Conservation (phyloP, 2,113 vertebrate genomes). For the Oreochromis niloticus region DNA sequence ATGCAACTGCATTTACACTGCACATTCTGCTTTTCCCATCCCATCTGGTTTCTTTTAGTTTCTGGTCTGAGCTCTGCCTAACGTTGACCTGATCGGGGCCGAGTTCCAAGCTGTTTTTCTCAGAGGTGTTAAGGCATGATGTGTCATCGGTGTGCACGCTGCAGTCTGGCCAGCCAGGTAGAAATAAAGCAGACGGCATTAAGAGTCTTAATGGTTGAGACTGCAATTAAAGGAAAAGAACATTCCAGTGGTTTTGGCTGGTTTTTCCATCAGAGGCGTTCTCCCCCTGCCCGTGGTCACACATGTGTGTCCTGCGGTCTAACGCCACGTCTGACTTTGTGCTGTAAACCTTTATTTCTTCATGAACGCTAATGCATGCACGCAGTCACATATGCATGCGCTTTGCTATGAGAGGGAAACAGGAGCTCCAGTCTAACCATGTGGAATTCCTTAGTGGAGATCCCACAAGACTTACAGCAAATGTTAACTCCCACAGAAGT, state of each 20-base stretch:
- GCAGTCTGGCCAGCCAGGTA: background rate
- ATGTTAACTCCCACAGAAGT: background rate
- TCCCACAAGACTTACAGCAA: slow-evolving; percentile 32
- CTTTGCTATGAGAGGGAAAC: slow-evolving; percentile 21
- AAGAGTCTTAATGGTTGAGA: slow-evolving; percentile 17
- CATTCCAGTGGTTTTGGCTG: slow-evolving; percentile 34
- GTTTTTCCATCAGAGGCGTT: slow-evolving; percentile 23
- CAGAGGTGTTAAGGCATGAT: slow-evolving; percentile 35
- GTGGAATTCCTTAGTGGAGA: slow-evolving; percentile 28
- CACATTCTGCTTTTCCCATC: slow-evolving; percentile 4
- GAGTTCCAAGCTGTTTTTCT: slow-evolving; percentile 10
- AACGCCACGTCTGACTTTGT: slow-evolving; percentile 18
- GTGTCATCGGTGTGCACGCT: slow-evolving; percentile 8
- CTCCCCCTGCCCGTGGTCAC: slow-evolving; percentile 10
- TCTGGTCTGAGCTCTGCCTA: slow-evolving; percentile 18
- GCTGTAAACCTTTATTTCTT: slow-evolving; percentile 23
- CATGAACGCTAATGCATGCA: slow-evolving; percentile 8
- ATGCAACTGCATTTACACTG: background rate
- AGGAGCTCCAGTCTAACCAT: slow-evolving; percentile 34
- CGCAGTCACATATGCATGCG: background rate
- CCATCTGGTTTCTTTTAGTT: slow-evolving; percentile 47
- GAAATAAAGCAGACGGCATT: background rate
- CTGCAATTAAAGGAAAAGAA: slow-evolving; percentile 25
- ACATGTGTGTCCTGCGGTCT: slow-evolving; percentile 51
- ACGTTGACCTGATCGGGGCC: slow-evolving; percentile 8